Conservation (phyloP, 2,113 vertebrate species). For the Nerophis ophidion region DNA sequence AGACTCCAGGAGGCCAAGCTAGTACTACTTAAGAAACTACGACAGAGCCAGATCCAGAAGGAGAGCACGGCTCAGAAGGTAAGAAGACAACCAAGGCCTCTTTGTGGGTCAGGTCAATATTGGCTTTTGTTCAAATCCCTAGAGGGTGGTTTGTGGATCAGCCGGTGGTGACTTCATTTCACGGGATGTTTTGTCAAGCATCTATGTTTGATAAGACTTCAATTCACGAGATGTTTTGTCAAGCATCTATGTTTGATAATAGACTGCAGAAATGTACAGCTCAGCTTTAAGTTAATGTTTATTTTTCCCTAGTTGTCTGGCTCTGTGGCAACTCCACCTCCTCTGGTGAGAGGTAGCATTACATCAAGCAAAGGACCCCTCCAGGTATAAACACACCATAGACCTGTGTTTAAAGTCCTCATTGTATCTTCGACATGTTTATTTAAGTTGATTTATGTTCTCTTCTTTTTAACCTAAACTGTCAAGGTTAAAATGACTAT, state of each 20-base stretch:
- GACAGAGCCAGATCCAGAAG: constrained; percentile 98
- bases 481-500: too few relatives aligned
- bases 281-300: neutral
- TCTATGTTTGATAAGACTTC: neutral
- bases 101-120: neutral
- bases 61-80: constrained; percentile 86
- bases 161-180: neutral
- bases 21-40: constrained; percentile 88
- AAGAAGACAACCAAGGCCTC: neutral
- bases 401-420: neutral
- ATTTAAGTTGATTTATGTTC: neutral
- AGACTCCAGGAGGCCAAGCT: constrained; percentile 94
- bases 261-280: neutral
- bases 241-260: neutral
- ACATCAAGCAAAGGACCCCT: constrained; percentile 81
- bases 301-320: constrained; percentile 70
- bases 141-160: neutral
- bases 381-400: constrained; percentile 70
- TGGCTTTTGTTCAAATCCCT: neutral
- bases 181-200: neutral
- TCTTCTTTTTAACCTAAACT: too few relatives aligned
- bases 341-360: constrained; percentile 84
- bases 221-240: neutral
- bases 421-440: neutral
- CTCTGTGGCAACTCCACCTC: constrained; percentile 84